Percentiles rank a stretch among this genome's conserved stretches.
Conservation (phyloP, 2,888 invertebrate genomes). For the Agriopis aurantiaria region DNA sequence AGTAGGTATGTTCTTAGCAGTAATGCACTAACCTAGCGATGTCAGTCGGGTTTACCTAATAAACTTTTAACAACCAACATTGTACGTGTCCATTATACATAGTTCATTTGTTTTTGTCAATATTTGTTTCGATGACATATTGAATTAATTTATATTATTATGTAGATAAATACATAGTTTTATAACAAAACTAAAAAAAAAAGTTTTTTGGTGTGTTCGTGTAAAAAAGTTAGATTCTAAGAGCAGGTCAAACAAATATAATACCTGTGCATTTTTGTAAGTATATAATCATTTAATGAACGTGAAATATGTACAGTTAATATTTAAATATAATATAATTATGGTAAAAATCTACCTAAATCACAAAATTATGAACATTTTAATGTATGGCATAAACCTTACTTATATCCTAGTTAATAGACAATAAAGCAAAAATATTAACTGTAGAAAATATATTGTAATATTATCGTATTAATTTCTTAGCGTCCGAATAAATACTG, state of each 20-base stretch:
- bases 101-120: background rate
- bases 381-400: background rate
- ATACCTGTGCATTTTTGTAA: too few species aligned
- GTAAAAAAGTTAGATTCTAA: too few species aligned
- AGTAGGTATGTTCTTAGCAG: conserved; percentile 34
- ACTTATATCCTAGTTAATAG: background rate
- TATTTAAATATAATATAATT: background rate
- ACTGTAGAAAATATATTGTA: too few species aligned
- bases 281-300: too few species aligned
- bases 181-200: too few species aligned
- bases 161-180: background rate
- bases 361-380: background rate
- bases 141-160: background rate
- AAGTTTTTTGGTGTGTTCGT: too few species aligned
- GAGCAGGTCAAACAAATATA: too few species aligned
- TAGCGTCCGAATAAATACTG: too few species aligned
- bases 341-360: background rate
- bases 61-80: conserved; percentile 63
- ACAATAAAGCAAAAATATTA: background rate
- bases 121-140: conserved; percentile 14
- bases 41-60: conserved; percentile 73
- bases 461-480: too few species aligned
- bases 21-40: conserved; percentile 53
- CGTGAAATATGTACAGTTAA: too few species aligned
- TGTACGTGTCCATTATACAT: background rate